Conservation (phyloP, 2,113 vertebrate genomes). For the Eolophus roseicapilla region DNA sequence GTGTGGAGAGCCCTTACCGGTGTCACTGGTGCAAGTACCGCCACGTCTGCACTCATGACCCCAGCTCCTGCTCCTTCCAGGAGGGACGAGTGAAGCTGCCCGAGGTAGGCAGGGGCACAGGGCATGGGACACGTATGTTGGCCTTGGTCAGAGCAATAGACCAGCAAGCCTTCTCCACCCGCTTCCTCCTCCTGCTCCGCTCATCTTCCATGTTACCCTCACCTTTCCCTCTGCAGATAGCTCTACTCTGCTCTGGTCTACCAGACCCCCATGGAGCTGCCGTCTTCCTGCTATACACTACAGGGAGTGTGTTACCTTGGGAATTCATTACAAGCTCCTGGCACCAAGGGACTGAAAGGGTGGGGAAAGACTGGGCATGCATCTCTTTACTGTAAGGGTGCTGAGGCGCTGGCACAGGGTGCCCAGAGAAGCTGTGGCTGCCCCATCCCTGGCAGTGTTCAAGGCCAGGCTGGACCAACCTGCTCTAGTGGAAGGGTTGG, state of each 20-base stretch:
- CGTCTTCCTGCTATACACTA: not conserved
- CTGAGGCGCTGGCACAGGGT: not conserved
- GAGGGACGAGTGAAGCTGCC: constrained; percentile 93
- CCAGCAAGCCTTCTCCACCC: not conserved
- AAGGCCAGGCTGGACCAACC: not conserved
- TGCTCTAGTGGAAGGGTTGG: not conserved
- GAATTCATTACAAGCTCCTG: not conserved
- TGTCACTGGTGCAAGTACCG: constrained; percentile 99
- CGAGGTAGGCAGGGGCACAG: constrained; percentile 77
- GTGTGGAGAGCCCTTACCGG: constrained; percentile 93
- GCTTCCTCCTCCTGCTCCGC: not conserved
- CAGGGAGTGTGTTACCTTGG: not conserved
- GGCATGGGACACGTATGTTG: rapidly evolving
- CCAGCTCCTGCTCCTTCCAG: constrained; percentile 94
- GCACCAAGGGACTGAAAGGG: not conserved
- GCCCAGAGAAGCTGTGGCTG: not conserved
- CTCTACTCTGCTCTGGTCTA: not conserved
- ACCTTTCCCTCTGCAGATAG: no score
- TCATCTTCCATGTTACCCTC: not conserved
- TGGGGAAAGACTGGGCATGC: not conserved
- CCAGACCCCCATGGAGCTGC: not conserved
- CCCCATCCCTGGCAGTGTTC: not conserved
- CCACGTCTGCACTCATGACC: constrained; percentile 94
- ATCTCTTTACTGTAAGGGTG: not conserved
- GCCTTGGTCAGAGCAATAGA: not conserved